phyloP scores from a whole-genome alignment of 2,113 vertebrate species.

The Nestor notabilis region DNA sequence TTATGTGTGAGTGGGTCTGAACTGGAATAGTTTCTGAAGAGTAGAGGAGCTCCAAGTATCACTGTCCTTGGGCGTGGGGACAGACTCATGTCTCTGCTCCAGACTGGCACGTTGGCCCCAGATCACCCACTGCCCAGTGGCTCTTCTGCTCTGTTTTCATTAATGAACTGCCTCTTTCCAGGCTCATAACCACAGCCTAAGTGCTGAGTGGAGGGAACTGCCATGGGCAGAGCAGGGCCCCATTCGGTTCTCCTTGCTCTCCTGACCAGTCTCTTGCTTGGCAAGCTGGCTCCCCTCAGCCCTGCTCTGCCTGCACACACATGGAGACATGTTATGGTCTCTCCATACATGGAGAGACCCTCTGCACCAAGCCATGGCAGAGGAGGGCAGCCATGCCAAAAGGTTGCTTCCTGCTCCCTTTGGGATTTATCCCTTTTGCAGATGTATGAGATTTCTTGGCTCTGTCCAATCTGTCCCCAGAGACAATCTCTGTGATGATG shows the following conservation, averaged over 20 bases:
- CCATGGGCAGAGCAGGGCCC: accelerated
- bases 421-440: neutral
- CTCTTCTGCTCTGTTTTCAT: neutral
- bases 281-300: neutral
- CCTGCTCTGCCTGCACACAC: neutral
- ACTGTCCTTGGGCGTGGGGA: neutral
- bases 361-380: neutral
- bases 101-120: neutral
- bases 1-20: neutral
- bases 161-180: neutral
- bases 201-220: neutral
- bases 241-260: accelerated
- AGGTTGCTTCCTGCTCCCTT: neutral
- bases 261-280: neutral
- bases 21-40: neutral
- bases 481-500: neutral
- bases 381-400: neutral
- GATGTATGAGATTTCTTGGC: neutral
- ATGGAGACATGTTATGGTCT: too few species aligned
- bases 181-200: neutral
- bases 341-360: neutral
- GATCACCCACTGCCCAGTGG: neutral
- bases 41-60: neutral
- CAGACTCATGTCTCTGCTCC: neutral
- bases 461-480: neutral